A percentile compares a stretch with the other conserved stretches of the same genome.
Conservation (phyloP, 1,140 invertebrate species). For the Monochamus saltuarius region DNA sequence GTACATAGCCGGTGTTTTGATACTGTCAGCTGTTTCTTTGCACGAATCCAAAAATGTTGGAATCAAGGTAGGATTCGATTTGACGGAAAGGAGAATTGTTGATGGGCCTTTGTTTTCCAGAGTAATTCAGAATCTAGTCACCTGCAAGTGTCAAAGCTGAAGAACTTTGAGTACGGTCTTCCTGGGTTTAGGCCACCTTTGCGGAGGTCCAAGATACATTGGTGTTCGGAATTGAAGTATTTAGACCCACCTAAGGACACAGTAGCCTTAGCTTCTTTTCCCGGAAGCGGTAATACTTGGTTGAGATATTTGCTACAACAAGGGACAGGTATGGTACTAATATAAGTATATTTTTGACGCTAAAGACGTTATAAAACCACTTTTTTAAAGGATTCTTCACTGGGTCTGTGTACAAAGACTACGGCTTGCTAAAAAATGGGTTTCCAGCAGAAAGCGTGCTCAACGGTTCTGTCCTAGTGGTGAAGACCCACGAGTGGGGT, state of each 20-base stretch:
- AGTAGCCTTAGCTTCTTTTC: conserved; percentile 71
- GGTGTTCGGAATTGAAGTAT: conserved; percentile 55
- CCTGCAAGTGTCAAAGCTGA: conserved; percentile 18
- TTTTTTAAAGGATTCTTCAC: conserved; percentile 63
- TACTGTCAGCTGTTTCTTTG: conserved; percentile 59
- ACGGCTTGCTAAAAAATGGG: conserved; percentile 69
- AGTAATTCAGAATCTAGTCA: conserved; percentile 1
- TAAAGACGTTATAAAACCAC: background rate
- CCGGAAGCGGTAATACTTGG: conserved; percentile 81
- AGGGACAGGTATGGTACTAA: conserved; percentile 61
- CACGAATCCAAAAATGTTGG: conserved; percentile 50
- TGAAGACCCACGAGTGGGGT: conserved; percentile 80
- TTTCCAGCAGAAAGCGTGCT: conserved; percentile 76
- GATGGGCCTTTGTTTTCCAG: background rate
- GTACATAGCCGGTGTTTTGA: conserved; percentile 58
- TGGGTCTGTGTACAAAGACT: conserved; percentile 78
- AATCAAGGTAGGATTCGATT: conserved; percentile 14
- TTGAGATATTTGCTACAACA: conserved; percentile 75
- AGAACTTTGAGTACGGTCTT: conserved; percentile 35
- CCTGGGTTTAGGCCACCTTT: conserved; percentile 37
- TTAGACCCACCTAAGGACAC: conserved; percentile 47
- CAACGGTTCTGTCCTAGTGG: conserved; percentile 73
- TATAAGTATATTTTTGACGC: background rate
- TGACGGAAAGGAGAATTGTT: background rate
- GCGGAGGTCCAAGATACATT: conserved; percentile 51